Base-by-base conservation (phyloP, 2,797 vertebrate species). In the Champsocephalus esox region DNA sequence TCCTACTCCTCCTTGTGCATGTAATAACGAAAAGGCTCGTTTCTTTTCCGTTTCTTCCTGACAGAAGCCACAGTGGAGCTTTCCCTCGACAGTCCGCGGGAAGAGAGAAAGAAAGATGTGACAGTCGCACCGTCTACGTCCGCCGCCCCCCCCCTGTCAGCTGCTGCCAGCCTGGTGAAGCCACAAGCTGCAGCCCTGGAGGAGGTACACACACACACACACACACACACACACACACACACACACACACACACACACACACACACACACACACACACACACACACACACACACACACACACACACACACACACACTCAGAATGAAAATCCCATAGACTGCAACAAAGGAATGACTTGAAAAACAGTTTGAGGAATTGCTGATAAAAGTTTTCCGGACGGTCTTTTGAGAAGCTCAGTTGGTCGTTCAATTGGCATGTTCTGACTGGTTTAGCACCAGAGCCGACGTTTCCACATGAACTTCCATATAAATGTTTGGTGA, bases 11-110 rank as follows among this genome's bases (percentile, higher is more conserved):
- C 5, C 17, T 63, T 46, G 10, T 48, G 50, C 38, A 6, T 58
- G 8, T 44, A 5, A 55, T 61, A 61, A 70, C 44, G 14, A 24
- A 24, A 32, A 11, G 14, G 45, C 13, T 50, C 28, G 8, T 70
- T 70, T 44, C 2, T 16, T 32, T 16, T 19, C 13, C 45, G 9
- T 66, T 43, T 19, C 10, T n/a, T 58, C 59, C 41, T n/a, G 50
- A 70, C 91, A 99, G 98, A 99, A 91, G 98, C 97, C 85, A 98
- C 97, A 0, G 98, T 99, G 60, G 98, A 99, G 85, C 90, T 99
- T 48, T 97, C 98, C 64, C 93, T 99, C 16, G 98, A 99, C 86
- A 98, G 91, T 77, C 93, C 96, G 0, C 95, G 85, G 10, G 96
- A 88, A 56, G 95, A 94, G 82, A 94, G 96, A 82, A 98, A 95